These are phyloP conservation scores for Gasteruption jaculator DNA, from an alignment of 2,888 invertebrate species.

Conservation along the genomic window DNA sequence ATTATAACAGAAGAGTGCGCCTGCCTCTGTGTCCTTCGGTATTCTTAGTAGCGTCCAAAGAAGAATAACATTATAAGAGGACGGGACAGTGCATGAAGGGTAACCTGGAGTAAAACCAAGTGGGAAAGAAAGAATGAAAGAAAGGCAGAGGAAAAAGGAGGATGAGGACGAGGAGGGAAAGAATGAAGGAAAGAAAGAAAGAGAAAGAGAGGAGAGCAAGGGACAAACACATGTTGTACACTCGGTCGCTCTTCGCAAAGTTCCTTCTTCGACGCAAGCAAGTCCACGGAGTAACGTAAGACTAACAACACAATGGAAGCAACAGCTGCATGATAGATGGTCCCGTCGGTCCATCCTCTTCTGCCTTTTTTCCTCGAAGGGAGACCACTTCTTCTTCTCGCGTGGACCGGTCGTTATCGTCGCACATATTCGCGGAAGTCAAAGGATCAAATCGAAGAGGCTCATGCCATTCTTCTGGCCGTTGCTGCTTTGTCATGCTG, in stretches of 20 bases:
- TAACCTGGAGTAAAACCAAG: slow-evolving; percentile 16
- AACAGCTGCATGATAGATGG: slow-evolving; percentile 50
- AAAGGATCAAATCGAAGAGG: too few relatives aligned
- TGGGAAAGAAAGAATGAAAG: slow-evolving; percentile 21
- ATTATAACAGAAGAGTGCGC: slow-evolving; percentile 28
- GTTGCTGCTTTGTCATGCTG: too few relatives aligned
- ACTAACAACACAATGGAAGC: slow-evolving; percentile 51
- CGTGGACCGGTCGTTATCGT: slow-evolving; percentile 43
- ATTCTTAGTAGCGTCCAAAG: slow-evolving; percentile 29
- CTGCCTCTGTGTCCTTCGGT: slow-evolving; percentile 27
- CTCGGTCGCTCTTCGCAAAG: slow-evolving; percentile 28
- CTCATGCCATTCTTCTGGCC: neutral
- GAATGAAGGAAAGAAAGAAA: slow-evolving; percentile 19
- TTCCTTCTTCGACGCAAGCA: slow-evolving; percentile 10
- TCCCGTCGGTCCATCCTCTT: slow-evolving; percentile 29
- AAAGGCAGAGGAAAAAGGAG: slow-evolving; percentile 17
- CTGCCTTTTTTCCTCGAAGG: slow-evolving; percentile 29
- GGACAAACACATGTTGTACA: slow-evolving; percentile 50
- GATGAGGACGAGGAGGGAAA: slow-evolving; percentile 16
- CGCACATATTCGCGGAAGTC: slow-evolving; percentile 37
- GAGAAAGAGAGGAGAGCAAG: slow-evolving; percentile 25
- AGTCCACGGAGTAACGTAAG: slow-evolving; percentile 43
- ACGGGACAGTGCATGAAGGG: slow-evolving; percentile 10
- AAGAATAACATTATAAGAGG: slow-evolving; percentile 36
- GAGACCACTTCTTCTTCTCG: slow-evolving; percentile 32